Base-by-base conservation (phyloP, 2,888 invertebrate species). In the Aporophyla nigra region DNA sequence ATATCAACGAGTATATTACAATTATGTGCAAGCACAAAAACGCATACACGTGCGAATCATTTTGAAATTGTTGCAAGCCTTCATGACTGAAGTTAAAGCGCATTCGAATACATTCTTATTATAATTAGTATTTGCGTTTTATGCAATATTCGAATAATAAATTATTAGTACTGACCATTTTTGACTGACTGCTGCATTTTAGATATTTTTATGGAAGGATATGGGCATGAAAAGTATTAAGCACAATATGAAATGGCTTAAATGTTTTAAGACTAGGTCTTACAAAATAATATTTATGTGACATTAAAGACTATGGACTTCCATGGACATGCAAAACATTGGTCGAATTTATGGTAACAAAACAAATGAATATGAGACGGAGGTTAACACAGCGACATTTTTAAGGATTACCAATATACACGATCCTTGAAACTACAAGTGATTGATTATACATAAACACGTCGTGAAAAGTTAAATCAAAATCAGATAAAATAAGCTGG, bases 171-270 rank as follows among this genome's bases (percentile, higher is more conserved):
- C 78, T 81, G 67, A 78, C 80, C 84, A 85, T 90, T 79, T 91
- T 89, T 91, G 94, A 95, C 95, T 94, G 95, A 94, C 95, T 93
- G 94, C 91, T 93, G 95, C 95, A 95, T 93, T 90, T 86, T 83
- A 71, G 10, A 85, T 65, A 74, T 73, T 73, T 73, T 63, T 67
- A 72, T 62, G 68, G 59, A 73, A 68, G 33, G n/a, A 76, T 61
- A 74, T 85, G 74, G 49, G 5, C 56, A 74, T 83, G 82, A 74
- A 68, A 62, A 62, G 66, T 65, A 73, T 73, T 72, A 83, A 33
- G 54, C 73, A 84, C 72, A 67, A 53, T 58, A 71, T 75, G 54
- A 59, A 75, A 82, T 74, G 63, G 51, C 14, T 16, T n/a, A 59
- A 46, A 62, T 68, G 58, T 33, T 77, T 54, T 27, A 66, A 21